phyloP scores from a whole-genome alignment of 2,113 vertebrate genomes.

The Siniperca knerii region DNA sequence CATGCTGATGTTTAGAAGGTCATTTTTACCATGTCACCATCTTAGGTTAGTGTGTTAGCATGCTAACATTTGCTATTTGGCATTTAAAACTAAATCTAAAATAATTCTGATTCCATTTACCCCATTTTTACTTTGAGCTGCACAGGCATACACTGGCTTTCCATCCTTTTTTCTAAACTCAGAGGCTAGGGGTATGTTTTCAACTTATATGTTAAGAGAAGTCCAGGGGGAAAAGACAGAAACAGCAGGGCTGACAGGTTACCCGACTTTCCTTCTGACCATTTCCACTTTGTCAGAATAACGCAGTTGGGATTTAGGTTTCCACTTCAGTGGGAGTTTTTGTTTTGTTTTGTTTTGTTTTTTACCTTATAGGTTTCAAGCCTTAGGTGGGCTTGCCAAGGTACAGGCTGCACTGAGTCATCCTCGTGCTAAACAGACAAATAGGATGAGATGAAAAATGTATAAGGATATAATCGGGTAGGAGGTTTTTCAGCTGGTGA shows the following conservation, averaged over 20 bases:
- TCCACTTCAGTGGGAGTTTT: neutral
- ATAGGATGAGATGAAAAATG: constrained; percentile 27
- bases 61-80: too few species aligned
- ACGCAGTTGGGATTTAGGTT: neutral
- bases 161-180: too few species aligned
- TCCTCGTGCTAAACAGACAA: constrained; percentile 18
- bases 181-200: too few species aligned
- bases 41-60: too few species aligned
- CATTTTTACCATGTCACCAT: neutral
- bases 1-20: neutral
- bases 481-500: constrained; percentile 20
- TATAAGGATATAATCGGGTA: neutral
- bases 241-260: neutral
- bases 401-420: constrained; percentile 13
- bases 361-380: neutral
- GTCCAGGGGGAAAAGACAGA: neutral
- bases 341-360: too few species aligned
- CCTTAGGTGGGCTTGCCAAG: neutral
- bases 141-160: neutral
- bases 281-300: constrained; percentile 3
- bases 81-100: neutral
- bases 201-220: neutral
- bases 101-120: neutral
- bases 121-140: neutral
- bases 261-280: neutral